Percentiles rank a stretch among this genome's conserved stretches.
These are phyloP conservation scores for Sebastes baramenuke DNA, from an alignment of 2,797 vertebrate species.

Conservation along the genomic window DNA sequence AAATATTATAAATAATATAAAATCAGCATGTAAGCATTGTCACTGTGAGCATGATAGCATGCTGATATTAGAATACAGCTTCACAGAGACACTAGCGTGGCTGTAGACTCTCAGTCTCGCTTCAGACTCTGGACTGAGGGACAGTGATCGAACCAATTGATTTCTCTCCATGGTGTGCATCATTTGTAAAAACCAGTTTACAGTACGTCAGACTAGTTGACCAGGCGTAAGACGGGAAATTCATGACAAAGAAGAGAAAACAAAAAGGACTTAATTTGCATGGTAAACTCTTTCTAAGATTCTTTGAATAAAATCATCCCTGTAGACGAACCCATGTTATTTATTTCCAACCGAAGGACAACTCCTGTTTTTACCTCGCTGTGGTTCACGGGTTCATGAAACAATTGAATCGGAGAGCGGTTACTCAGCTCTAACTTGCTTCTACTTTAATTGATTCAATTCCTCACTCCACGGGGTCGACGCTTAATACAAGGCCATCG, in stretches of 20 bases:
- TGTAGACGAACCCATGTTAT: background rate
- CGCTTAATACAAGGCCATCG: constrained; percentile 50
- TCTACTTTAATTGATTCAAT: constrained; percentile 68
- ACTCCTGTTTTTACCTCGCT: constrained; percentile 15
- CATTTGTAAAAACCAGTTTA: background rate
- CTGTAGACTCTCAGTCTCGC: background rate
- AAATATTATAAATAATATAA: background rate
- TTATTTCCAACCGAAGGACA: constrained; percentile 7
- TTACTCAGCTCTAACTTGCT: constrained; percentile 59
- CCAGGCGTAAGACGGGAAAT: background rate
- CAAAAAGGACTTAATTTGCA: background rate
- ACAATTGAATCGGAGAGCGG: constrained; percentile 51
- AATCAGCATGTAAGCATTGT: background rate
- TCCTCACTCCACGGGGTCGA: constrained; percentile 46
- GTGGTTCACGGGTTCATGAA: constrained; percentile 44
- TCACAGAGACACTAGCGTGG: background rate
- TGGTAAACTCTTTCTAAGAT: background rate
- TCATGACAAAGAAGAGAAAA: too few species aligned
- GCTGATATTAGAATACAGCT: background rate
- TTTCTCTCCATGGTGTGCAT: background rate
- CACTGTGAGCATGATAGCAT: background rate
- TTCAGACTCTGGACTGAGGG: background rate
- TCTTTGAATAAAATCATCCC: background rate
- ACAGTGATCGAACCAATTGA: background rate
- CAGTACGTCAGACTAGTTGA: too few species aligned